Conservation (phyloP, 2,888 invertebrate species). For the Ectobius pallidus region DNA sequence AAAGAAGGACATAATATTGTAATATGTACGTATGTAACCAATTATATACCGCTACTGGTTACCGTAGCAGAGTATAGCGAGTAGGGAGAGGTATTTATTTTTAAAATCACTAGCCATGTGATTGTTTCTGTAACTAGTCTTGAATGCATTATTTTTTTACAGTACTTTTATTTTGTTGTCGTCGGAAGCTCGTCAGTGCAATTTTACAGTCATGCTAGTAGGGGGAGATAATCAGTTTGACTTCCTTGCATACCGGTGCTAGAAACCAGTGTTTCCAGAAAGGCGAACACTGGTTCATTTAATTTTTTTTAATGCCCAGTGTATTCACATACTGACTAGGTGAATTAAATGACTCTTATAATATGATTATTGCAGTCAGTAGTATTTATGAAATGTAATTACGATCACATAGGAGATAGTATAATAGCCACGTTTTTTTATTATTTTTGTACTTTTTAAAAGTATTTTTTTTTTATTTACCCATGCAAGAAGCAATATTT, state of each 20-base stretch:
- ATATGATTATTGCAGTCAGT: neutral
- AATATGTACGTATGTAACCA: constrained; percentile 17
- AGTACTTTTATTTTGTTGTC: constrained; percentile 28
- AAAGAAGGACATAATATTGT: constrained; percentile 34
- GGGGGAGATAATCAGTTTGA: constrained; percentile 3
- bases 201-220: neutral
- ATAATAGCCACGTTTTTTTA: constrained; percentile 1
- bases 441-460: constrained; percentile 20
- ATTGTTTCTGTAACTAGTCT: constrained; percentile 41
- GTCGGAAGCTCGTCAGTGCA: neutral
- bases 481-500: neutral
- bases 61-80: constrained; percentile 25
- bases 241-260: constrained; percentile 3
- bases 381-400: neutral
- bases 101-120: constrained; percentile 35
- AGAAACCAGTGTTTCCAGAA: neutral
- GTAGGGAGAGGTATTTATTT: constrained; percentile 37
- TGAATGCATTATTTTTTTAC: constrained; percentile 40
- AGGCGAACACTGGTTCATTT: neutral
- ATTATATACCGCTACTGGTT: constrained; percentile 20
- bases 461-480: constrained; percentile 6
- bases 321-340: neutral
- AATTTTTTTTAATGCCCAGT: neutral
- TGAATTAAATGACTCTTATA: neutral
- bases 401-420: neutral